These are phyloP conservation scores for Watsonalla binaria DNA, from an alignment of 2,888 invertebrate genomes.

Conservation along the genomic window DNA sequence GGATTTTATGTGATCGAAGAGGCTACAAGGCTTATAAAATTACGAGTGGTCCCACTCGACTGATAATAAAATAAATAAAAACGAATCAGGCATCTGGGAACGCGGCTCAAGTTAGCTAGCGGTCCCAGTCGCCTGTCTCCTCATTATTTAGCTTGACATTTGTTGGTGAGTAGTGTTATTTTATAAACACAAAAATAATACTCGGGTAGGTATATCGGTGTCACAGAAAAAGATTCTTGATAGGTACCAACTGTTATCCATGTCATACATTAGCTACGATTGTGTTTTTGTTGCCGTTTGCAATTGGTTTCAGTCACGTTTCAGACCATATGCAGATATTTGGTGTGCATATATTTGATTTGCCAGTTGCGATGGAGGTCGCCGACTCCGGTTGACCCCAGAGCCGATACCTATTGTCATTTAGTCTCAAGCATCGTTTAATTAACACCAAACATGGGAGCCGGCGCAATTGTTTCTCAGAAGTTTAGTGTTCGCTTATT, in stretches of 20 bases:
- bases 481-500: no score
- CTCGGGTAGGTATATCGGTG: no score
- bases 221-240: background rate
- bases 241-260: background rate
- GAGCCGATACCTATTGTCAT: background rate
- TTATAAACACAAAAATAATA: no score
- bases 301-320: background rate
- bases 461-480: background rate
- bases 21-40: no score
- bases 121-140: no score
- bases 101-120: no score
- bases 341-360: background rate
- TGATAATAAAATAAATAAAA: no score
- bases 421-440: background rate
- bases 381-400: background rate
- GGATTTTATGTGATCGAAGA: no score
- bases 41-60: no score
- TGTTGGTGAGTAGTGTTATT: no score
- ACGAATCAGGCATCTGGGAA: no score
- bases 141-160: no score
- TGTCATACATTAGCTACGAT: background rate
- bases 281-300: background rate
- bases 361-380: background rate
- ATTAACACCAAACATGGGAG: background rate
- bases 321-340: slow-evolving; percentile 1